Base-by-base conservation (phyloP, 2,888 invertebrate species). In the Heteromurus nitidus region DNA sequence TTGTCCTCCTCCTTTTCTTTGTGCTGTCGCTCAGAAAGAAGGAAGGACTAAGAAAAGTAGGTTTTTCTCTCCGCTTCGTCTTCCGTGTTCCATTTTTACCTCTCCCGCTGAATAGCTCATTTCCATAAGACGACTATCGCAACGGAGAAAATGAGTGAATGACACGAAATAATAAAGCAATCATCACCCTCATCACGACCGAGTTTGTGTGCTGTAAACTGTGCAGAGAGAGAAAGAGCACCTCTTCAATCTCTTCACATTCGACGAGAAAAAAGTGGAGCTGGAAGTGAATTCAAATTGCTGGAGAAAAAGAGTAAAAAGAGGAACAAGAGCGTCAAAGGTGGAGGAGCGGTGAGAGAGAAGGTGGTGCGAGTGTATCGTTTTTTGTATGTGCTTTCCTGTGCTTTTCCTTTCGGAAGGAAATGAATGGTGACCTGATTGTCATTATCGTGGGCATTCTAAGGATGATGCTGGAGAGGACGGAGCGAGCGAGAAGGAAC, bases 361-460 rank as follows among this genome's bases (percentile, higher is more conserved):
- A n/a, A n/a, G n/a, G n/a, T n/a, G n/a, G n/a, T n/a, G n/a, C n/a
- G n/a, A n/a, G n/a, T n/a, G n/a, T n/a, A n/a, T n/a, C n/a, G n/a
- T n/a, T n/a, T n/a, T n/a, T n/a, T n/a, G n/a, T n/a, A n/a, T n/a
- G n/a, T n/a, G n/a, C n/a, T 1, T 55, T 69, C n/a, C 18, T 9
- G 30, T 30, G 20, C 42, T 31, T 53, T 70, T 26, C 18, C 18
- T 3, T 69, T 9, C n/a, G 22, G 18, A 18, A 9, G 80, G 73
- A 80, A 80, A 67, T 80, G 80, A 80, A 80, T 80, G 73, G 80
- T 72, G 80, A 73, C 72, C 80, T 80, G 73, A 65, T 73, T 80
- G 72, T 72, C 30, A 80, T 73, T 80, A 72, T 67, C 65, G 72
- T 80, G 42, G 73, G 73, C 36, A 30, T 77, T 60, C 60, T 76